Base-by-base conservation (phyloP, 2,888 invertebrate genomes). In the Nymphalis polychloros region DNA sequence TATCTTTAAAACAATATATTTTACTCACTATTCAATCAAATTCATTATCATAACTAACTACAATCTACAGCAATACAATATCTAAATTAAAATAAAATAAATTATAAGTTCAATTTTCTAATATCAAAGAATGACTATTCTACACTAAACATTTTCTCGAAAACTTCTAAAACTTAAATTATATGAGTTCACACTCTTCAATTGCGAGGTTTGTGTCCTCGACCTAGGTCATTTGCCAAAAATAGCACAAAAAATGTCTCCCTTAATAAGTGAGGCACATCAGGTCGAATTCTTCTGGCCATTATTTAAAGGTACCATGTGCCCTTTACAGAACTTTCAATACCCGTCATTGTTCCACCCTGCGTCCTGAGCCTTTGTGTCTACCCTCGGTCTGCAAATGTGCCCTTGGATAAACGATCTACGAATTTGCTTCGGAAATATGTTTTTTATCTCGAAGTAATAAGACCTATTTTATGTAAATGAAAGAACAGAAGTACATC, bases 251-350 rank as follows among this genome's bases (percentile, higher is more conserved):
- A 77, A 76, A 74, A 74, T 64, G 67, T 61, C 67, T 70, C 73
- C 73, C 69, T 61, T 67, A 75, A 77, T 73, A 75, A 73, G 68
- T 70, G 68, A 73, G 70, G 67, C 67, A 64, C 68, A 70, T 71
- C 72, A 72, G 74, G 64, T 74, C 71, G 73, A 73, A 69, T 72
- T 73, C 73, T 72, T 68, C 67, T 69, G 71, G 72, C 74, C 67
- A 74, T 77, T 77, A 76, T 77, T 76, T 70, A 74, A 71, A 74
- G 72, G 73, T 72, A 74, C 74, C 71, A 65, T 75, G 76, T 76
- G 76, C 74, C 75, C 75, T 75, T 77, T 74, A 66, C 64, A 72
- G 70, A 72, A 71, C 73, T 68, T 76, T 75, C 72, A 75, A 76
- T 75, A 72, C 71, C 59, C 47, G 52, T 68, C 70, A 73, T 74